Evolutionary conservation across 1,140 invertebrate species (phyloP).

Genomic region (Cotesia glomerata): DNA sequence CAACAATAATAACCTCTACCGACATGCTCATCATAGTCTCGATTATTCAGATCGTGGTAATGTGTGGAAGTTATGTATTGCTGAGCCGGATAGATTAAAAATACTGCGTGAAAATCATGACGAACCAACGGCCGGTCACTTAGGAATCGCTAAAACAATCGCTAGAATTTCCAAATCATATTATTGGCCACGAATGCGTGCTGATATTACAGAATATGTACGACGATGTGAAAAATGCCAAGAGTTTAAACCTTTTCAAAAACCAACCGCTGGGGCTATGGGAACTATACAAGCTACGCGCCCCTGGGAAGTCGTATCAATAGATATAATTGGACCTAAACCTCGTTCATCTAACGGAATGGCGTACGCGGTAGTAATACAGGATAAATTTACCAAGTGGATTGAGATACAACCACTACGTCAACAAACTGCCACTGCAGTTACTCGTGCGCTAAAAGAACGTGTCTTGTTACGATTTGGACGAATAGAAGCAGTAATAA

Average conservation of each 20-base stretch:
- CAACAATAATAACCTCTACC: slow-evolving; percentile 11
- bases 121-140: too few species aligned
- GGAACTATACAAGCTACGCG: neutral
- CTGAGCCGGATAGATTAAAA: too few species aligned
- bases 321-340: too few species aligned
- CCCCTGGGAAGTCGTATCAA: slow-evolving; percentile 1
- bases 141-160: too few species aligned
- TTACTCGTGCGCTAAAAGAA: slow-evolving; percentile 39
- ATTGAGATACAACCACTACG: slow-evolving; percentile 30
- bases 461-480: slow-evolving; percentile 44
- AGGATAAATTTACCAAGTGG: slow-evolving; percentile 33
- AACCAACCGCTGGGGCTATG: neutral
- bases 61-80: slow-evolving; percentile 38
- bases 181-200: too few species aligned
- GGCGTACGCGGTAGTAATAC: slow-evolving; percentile 6
- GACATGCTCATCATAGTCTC: slow-evolving; percentile 25
- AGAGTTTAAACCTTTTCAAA: neutral
- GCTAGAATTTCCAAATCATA: too few species aligned
- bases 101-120: too few species aligned
- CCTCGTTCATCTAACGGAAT: too few species aligned
- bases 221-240: slow-evolving; percentile 21
- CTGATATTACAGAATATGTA: too few species aligned
- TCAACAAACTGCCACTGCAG: slow-evolving; percentile 35
- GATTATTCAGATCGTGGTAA: slow-evolving; percentile 6
- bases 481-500: slow-evolving; percentile 42